phyloP scores from a whole-genome alignment of 2,113 vertebrate genomes.

The Sterna hirundo region DNA sequence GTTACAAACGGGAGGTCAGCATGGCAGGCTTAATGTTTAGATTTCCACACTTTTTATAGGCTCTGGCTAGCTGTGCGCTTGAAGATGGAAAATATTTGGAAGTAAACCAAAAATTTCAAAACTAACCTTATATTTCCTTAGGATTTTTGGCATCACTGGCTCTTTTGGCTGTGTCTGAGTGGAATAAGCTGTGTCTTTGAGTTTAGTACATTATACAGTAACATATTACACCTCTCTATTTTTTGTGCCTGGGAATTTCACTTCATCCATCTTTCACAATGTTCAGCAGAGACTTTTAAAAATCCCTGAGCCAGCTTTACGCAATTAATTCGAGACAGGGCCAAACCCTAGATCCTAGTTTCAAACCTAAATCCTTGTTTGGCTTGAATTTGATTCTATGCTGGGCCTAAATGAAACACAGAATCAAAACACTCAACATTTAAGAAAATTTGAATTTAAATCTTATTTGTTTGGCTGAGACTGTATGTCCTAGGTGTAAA shows the following conservation, averaged over 20 bases:
- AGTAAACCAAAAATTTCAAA: slow-evolving; percentile 48
- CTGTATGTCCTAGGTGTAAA: not conserved
- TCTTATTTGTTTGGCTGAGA: not conserved
- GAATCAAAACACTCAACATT: not conserved
- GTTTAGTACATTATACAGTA: slow-evolving; percentile 59
- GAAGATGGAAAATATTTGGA: slow-evolving; percentile 64
- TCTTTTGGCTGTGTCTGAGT: slow-evolving; percentile 46
- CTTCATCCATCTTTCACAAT: slow-evolving; percentile 60
- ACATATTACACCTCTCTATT: slow-evolving; percentile 40
- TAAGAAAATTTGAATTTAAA: not conserved
- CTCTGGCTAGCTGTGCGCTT: slow-evolving; percentile 24
- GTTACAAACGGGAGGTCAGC: slow-evolving; percentile 29
- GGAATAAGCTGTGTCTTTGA: slow-evolving; percentile 57
- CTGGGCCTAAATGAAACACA: not conserved
- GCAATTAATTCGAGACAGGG: slow-evolving; percentile 8
- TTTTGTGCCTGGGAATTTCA: slow-evolving; percentile 60
- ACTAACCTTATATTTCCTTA: slow-evolving; percentile 52
- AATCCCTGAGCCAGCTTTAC: slow-evolving; percentile 38
- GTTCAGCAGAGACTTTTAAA: slow-evolving; percentile 53
- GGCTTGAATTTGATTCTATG: not conserved
- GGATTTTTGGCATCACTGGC: slow-evolving; percentile 43
- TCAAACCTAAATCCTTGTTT: slow-evolving; percentile 31
- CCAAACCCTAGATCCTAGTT: slow-evolving; percentile 29
- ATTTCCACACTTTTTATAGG: slow-evolving; percentile 53
- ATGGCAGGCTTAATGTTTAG: slow-evolving; percentile 20